phyloP scores from a whole-genome alignment of 53 echinoderm and acorn worm genomes.

The Antedon mediterranea region DNA sequence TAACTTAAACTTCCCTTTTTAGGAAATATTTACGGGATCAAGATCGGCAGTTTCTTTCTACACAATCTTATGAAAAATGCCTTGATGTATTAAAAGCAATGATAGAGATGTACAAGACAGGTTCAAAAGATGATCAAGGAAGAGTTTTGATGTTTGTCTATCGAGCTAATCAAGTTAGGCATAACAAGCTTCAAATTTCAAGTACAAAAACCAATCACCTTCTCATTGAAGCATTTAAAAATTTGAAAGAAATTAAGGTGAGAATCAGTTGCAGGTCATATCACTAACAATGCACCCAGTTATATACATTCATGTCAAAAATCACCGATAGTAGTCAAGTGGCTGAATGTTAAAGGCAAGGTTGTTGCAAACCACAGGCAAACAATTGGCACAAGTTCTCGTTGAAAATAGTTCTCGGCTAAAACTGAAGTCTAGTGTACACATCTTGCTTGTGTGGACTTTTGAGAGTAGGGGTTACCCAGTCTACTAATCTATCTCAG shows the following conservation, averaged over 20 bases:
- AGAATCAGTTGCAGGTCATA: background rate
- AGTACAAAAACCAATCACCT: background rate
- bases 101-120: background rate
- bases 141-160: conserved; percentile 2
- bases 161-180: background rate
- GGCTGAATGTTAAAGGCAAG: no score
- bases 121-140: conserved; percentile 9
- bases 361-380: no score
- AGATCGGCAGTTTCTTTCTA: conserved; percentile 61
- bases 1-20: conserved; percentile 1
- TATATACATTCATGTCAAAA: no score
- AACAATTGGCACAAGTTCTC: no score
- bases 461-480: no score
- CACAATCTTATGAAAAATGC: conserved; percentile 52
- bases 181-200: background rate
- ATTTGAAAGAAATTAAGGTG: background rate
- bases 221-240: background rate
- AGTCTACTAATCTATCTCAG: no score
- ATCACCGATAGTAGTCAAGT: no score
- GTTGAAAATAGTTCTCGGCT: no score
- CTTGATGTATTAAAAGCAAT: conserved; percentile 18
- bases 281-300: no score
- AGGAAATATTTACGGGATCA: conserved; percentile 81
- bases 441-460: no score
- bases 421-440: no score